Conservation (phyloP, 2,888 invertebrate genomes). For the Stomorhina lunata region DNA sequence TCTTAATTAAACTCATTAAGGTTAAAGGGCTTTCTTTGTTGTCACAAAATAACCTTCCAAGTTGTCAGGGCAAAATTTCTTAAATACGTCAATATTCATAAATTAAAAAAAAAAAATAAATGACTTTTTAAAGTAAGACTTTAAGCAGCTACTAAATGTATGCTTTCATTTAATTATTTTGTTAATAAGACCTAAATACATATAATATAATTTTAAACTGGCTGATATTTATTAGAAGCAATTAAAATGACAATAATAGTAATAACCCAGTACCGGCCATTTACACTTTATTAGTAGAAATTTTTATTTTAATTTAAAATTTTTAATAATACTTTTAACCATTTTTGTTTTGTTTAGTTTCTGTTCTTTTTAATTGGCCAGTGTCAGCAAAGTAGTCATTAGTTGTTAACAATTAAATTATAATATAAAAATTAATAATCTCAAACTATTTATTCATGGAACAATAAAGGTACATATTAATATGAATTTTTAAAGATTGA, state of each 20-base stretch:
- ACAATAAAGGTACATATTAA: no score
- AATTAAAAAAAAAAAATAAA: no score
- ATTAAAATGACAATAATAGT: slow-evolving; percentile 38
- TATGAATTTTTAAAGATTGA: no score
- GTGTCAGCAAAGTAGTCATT: slow-evolving; percentile 31
- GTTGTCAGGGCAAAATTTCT: neutral
- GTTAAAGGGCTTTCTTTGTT: no score
- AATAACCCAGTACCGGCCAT: slow-evolving; percentile 43
- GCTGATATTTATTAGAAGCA: neutral
- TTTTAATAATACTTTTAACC: slow-evolving; percentile 47
- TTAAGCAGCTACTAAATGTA: no score
- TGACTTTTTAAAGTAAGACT: no score
- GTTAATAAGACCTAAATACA: slow-evolving; percentile 12
- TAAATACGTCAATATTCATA: neutral
- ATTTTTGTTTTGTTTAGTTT: slow-evolving; percentile 42
- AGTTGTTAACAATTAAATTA: slow-evolving; percentile 24
- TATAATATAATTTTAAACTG: neutral
- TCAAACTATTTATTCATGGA: no score
- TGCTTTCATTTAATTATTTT: neutral
- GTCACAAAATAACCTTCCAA: no score
- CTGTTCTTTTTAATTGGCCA: no score
- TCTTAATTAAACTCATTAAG: neutral
- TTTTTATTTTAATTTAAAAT: slow-evolving; percentile 13
- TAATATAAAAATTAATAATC: neutral
- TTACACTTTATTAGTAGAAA: slow-evolving; percentile 51